phyloP scores from a whole-genome alignment of 2,797 vertebrate species.

The Nyctalus aviator region DNA sequence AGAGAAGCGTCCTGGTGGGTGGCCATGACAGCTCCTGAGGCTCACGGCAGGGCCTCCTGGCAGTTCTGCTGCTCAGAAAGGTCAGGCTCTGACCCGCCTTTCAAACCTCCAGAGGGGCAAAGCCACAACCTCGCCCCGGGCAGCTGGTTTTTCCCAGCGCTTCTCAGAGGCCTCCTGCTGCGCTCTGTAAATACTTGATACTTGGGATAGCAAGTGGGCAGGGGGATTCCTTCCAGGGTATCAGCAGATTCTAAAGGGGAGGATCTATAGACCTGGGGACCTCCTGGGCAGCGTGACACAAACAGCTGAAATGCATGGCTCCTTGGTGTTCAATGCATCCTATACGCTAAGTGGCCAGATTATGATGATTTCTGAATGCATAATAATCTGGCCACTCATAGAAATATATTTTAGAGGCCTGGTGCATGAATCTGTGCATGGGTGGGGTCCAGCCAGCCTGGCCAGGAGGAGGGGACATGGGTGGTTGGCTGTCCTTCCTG shows the following conservation, averaged over 20 bases:
- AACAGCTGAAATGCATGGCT: neutral
- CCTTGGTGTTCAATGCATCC: neutral
- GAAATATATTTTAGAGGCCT: too few relatives aligned
- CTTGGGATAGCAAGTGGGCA: neutral
- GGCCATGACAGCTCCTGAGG: neutral
- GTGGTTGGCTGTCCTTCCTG: too few relatives aligned
- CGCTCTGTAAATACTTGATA: neutral
- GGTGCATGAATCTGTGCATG: too few relatives aligned
- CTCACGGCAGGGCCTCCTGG: neutral
- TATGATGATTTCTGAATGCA: too few relatives aligned
- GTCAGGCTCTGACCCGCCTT: neutral
- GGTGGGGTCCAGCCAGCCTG: too few relatives aligned
- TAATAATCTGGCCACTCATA: too few relatives aligned
- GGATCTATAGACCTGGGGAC: neutral
- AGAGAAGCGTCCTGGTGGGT: neutral
- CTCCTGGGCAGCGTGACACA: neutral
- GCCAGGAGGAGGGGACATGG: too few relatives aligned
- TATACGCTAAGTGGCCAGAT: too few relatives aligned
- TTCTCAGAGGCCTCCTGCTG: neutral
- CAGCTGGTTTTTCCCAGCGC: neutral
- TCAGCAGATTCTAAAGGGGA: neutral
- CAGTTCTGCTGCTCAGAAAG: neutral
- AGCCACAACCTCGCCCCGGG: rapidly evolving
- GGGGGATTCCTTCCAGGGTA: neutral
- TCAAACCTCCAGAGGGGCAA: neutral